Evolutionary conservation across 2,797 vertebrate species (phyloP).

Genomic region (Molossus alvarezi): DNA sequence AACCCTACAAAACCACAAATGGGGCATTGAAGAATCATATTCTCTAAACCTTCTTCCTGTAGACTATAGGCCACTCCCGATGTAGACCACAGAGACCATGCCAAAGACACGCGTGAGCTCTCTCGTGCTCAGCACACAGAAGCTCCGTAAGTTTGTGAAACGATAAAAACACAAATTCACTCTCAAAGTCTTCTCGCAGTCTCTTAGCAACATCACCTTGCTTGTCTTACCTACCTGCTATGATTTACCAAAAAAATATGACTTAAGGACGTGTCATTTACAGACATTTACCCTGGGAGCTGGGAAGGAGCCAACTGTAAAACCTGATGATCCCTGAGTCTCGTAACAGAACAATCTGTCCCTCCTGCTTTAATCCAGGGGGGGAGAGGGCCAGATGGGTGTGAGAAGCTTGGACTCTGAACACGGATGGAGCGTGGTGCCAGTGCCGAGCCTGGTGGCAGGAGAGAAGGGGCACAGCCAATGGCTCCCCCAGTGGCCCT

Average conservation of each 20-base stretch:
- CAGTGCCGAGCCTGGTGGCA: not conserved
- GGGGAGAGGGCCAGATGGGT: not conserved
- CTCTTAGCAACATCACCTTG: not conserved
- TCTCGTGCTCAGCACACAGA: not conserved
- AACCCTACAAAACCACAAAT: not conserved
- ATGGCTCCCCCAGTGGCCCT: not conserved
- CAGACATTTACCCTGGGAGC: not conserved
- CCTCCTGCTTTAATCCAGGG: not conserved
- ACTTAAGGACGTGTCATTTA: too few relatives aligned
- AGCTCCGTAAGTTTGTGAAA: not conserved
- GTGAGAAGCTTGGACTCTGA: not conserved
- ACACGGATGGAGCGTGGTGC: not conserved
- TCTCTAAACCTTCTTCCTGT: not conserved
- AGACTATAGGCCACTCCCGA: not conserved
- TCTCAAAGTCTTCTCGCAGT: not conserved
- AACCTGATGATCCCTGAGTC: not conserved
- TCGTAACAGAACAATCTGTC: not conserved
- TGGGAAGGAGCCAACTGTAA: not conserved
- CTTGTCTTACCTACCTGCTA: not conserved
- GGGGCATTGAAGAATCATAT: not conserved
- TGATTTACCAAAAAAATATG: not conserved
- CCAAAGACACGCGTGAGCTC: not conserved
- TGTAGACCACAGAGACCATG: not conserved
- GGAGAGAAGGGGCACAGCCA: not conserved
- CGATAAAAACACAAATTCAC: conserved; percentile 6